These are phyloP conservation scores for Cephalopterus ornatus DNA, from an alignment of 2,113 vertebrate species.

Conservation along the genomic window DNA sequence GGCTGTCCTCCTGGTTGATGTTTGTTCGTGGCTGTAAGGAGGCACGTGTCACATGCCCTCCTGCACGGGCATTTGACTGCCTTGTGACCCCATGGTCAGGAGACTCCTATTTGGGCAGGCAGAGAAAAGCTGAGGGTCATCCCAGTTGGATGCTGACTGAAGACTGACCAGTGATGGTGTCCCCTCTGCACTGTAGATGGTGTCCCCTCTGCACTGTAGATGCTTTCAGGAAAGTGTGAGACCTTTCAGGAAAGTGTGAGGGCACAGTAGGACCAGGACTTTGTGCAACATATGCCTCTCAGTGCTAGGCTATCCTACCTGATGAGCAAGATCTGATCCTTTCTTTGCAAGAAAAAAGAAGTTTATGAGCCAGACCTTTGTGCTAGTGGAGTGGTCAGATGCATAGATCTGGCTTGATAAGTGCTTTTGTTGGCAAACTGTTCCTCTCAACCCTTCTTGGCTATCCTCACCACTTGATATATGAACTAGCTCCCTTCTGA, in stretches of 20 bases:
- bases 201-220: not conserved
- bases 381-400: not conserved
- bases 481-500: not conserved
- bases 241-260: not conserved
- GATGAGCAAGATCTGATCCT: not conserved
- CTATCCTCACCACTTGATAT: not conserved
- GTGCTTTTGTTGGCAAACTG: not conserved
- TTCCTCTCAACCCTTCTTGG: not conserved
- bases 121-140: not conserved
- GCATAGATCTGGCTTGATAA: not conserved
- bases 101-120: not conserved
- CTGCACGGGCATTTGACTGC: not conserved
- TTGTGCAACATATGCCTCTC: not conserved
- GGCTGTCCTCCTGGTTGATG: not conserved
- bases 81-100: not conserved
- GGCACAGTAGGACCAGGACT: not conserved
- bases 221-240: not conserved
- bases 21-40: not conserved
- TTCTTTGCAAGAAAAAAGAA: not conserved
- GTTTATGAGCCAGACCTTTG: not conserved
- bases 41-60: not conserved
- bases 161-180: fast-evolving
- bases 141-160: not conserved
- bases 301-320: not conserved
- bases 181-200: not conserved